Conservation (phyloP, 2,113 vertebrate genomes). For the Pandion haliaetus region DNA sequence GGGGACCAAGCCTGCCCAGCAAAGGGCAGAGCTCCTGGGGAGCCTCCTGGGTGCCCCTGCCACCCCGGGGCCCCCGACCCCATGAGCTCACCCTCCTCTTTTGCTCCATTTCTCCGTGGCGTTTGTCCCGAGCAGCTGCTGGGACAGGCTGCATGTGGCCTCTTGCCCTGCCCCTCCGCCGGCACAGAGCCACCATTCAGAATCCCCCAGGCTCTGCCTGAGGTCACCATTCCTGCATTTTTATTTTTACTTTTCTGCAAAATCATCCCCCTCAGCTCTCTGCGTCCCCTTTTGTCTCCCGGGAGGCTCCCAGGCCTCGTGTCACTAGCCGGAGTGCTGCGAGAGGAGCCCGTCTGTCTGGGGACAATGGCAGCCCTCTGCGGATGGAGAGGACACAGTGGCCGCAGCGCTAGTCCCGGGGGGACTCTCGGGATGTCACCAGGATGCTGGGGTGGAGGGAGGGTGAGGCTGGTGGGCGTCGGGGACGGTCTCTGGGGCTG, state of each 20-base stretch:
- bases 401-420: neutral
- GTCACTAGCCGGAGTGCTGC: neutral
- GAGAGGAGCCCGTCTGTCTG: neutral
- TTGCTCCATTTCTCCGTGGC: neutral
- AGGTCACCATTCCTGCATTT: conserved; percentile 48
- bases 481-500: neutral
- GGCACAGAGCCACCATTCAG: conserved; percentile 60
- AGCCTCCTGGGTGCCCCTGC: neutral
- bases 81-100: neutral
- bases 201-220: neutral
- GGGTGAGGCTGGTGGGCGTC: fast-evolving
- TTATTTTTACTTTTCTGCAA: conserved; percentile 13
- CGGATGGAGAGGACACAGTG: neutral
- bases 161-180: neutral
- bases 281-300: neutral
- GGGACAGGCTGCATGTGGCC: neutral
- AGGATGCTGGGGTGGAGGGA: neutral
- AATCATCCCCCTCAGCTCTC: neutral
- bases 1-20: neutral
- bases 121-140: conserved; percentile 9
- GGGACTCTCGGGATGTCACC: neutral
- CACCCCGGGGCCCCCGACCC: fast-evolving
- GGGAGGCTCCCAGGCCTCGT: neutral
- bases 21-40: neutral
- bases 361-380: neutral